Percentiles rank a stretch among this genome's conserved stretches.
Evolutionary conservation across 2,113 vertebrate species (phyloP).

Genomic region (Leucosticte australis): DNA sequence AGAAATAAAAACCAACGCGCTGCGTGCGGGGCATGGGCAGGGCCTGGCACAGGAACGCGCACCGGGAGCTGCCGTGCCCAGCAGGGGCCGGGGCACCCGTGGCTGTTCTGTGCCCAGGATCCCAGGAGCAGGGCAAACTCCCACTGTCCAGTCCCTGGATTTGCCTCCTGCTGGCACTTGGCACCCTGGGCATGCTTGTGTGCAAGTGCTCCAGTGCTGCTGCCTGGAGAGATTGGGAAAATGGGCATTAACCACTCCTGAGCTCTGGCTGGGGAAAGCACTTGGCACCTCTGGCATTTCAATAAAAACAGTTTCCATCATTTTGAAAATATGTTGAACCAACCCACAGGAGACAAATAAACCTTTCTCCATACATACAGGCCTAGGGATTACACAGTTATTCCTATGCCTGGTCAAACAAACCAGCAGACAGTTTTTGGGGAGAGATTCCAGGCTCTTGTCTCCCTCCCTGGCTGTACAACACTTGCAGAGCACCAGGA

Average conservation of each 20-base stretch:
- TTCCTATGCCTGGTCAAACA: not conserved
- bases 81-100: not conserved
- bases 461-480: not conserved
- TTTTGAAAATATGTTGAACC: not conserved
- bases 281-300: too few species aligned
- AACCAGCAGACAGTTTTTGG: not conserved
- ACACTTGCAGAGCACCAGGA: not conserved
- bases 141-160: not conserved
- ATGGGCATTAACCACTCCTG: not conserved
- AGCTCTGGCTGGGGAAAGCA: not conserved
- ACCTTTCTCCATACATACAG: not conserved
- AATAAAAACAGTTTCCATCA: not conserved
- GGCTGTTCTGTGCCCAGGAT: not conserved
- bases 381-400: not conserved
- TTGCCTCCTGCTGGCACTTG: rapidly evolving
- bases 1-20: not conserved
- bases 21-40: rapidly evolving
- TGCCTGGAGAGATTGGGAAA: not conserved
- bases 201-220: not conserved
- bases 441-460: not conserved
- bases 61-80: not conserved
- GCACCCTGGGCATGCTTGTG: rapidly evolving
- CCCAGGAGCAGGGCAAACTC: not conserved
- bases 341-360: not conserved
- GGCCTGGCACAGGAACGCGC: not conserved